Conservation (phyloP, 2,113 vertebrate species). For the Ictalurus punctatus region DNA sequence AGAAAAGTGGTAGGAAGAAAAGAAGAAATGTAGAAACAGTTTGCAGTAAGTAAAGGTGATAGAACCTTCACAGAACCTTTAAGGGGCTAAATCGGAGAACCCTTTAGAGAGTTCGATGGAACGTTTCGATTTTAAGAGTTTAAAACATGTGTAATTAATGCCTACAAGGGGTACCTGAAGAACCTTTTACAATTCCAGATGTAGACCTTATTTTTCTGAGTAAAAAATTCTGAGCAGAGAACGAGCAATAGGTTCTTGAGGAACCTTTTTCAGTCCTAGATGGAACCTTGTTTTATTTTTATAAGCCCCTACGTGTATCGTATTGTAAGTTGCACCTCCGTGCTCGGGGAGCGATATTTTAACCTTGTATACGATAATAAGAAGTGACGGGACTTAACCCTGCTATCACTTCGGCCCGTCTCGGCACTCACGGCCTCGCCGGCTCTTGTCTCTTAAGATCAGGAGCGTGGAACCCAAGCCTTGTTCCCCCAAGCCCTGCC, state of each 20-base stretch:
- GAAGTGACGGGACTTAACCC: neutral
- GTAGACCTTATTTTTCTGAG: no score
- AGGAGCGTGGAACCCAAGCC: constrained; percentile 50
- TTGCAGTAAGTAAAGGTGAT: neutral
- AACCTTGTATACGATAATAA: neutral
- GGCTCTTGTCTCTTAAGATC: constrained; percentile 13
- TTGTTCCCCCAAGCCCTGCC: constrained; percentile 19
- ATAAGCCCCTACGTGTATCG: neutral
- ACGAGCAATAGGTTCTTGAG: neutral
- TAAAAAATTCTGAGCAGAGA: no score
- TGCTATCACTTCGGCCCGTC: neutral
- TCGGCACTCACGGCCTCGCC: neutral
- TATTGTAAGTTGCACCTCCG: neutral
- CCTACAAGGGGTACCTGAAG: neutral
- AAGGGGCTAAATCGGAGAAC: neutral
- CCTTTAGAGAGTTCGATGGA: neutral
- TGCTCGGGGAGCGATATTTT: no score
- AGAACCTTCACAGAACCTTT: neutral
- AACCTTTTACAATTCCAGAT: neutral
- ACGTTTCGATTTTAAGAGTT: neutral
- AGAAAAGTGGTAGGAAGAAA: no score
- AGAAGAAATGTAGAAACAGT: neutral
- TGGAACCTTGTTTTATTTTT: neutral
- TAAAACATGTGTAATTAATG: no score
- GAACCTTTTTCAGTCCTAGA: neutral